Conservation (phyloP, 2,888 invertebrate species). For the Sphaeridia pumilis region DNA sequence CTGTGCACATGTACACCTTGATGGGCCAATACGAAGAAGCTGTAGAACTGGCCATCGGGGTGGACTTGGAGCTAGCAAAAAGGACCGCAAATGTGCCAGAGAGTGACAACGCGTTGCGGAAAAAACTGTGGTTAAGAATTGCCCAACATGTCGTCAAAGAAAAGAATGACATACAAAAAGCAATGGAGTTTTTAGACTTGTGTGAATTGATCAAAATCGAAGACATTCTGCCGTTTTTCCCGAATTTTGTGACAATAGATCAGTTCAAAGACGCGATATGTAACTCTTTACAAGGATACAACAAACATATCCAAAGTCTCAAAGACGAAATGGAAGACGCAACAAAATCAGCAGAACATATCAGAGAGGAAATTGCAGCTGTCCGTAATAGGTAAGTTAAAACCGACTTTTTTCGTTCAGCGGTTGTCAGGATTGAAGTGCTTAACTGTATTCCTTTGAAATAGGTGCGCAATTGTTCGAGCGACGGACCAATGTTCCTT, state of each 20-base stretch:
- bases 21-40: conserved; percentile 85
- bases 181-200: conserved; percentile 78
- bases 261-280: conserved; percentile 90
- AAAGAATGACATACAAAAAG: conserved; percentile 78
- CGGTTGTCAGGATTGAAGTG: background rate
- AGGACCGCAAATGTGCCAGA: conserved; percentile 68
- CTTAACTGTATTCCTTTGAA: background rate
- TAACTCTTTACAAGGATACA: conserved; percentile 68
- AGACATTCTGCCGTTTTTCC: conserved; percentile 94
- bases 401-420: background rate
- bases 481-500: conserved; percentile 68
- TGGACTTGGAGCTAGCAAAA: conserved; percentile 69
- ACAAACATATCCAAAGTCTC: conserved; percentile 79
- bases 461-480: conserved; percentile 60
- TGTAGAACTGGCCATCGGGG: conserved; percentile 75
- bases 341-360: conserved; percentile 76
- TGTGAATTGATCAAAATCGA: conserved; percentile 86
- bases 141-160: conserved; percentile 85
- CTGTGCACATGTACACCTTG: conserved; percentile 78
- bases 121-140: conserved; percentile 84
- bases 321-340: conserved; percentile 94
- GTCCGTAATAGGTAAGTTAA: conserved; percentile 59
- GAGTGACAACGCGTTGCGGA: conserved; percentile 56
- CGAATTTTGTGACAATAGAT: conserved; percentile 95
- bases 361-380: conserved; percentile 72